These are phyloP conservation scores for Amblyopsis hoosieri DNA, from an alignment of 2,797 vertebrate species.

Conservation along the genomic window DNA sequence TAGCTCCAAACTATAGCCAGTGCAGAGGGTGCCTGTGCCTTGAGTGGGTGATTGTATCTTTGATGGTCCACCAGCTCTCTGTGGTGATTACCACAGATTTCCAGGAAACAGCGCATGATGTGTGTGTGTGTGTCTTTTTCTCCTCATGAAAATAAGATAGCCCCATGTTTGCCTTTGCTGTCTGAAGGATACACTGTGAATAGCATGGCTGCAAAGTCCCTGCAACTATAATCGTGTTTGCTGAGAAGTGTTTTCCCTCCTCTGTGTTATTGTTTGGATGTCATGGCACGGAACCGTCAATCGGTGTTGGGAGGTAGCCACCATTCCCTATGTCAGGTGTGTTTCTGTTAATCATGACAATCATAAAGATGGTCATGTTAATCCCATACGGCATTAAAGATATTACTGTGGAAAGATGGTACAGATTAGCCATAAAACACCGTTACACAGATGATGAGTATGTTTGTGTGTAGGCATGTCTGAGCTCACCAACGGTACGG, in stretches of 20 bases:
- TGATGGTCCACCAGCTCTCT: conserved; percentile 78
- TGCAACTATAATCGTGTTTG: conserved; percentile 50
- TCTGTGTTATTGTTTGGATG: conserved; percentile 47
- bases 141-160: conserved; percentile 51
- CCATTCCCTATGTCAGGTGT: conserved; percentile 51
- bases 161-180: conserved; percentile 47
- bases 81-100: conserved; percentile 62
- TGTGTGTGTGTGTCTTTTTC: conserved; percentile 43
- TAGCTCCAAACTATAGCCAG: conserved; percentile 22
- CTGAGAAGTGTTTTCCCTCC: conserved; percentile 44
- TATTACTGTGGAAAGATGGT: conserved; percentile 54
- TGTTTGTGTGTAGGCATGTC: conserved; percentile 36
- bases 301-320: conserved; percentile 37
- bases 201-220: conserved; percentile 32
- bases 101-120: conserved; percentile 62
- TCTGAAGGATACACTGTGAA: conserved; percentile 48
- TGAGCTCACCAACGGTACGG: conserved; percentile 5
- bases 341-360: conserved; percentile 50
- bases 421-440: conserved; percentile 53
- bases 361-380: conserved; percentile 53
- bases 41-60: conserved; percentile 60
- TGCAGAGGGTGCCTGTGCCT: conserved; percentile 34
- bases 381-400: conserved; percentile 51
- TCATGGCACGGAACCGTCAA: conserved; percentile 34
- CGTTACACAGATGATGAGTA: conserved; percentile 37